Evolutionary conservation across 64 coral and sea anemone species (phyloP), one percentile per base, ranked within the genome.

Genomic region (Stylophora pistillata): DNA sequence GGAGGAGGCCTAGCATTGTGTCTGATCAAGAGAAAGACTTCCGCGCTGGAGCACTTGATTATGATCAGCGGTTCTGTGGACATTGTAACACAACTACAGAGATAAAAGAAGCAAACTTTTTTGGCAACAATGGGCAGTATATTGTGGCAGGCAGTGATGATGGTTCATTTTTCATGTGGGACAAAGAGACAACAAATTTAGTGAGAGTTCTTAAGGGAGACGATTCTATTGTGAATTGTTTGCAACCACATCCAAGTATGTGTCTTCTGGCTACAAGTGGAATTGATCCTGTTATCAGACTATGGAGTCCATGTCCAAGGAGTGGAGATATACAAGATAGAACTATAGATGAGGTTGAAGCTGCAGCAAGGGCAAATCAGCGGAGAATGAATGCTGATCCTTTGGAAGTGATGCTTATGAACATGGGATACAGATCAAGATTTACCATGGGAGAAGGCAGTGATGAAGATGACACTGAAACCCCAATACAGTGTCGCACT

Each of bases 81-180:
- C 97, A 99, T 57, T 99, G 97, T 84, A 99, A 99, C 74, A 99
- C 97, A 1, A 99, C 97, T 10, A 99, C 97, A 28, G 97, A 99
- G 37, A 99, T 99, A 30, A 99, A 99, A 83, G 97, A 99, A 85
- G 93, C 93, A 4, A 99, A 99, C 75, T 99, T 99, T 62, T 95
- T 99, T 88, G 97, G 97, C 15, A 82, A 69, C 82, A 92, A 99
- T 68, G 97, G 97, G 65, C 93, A 99, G 58, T 99, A 93, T 73
- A 84, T 99, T 59, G 93, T 99, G 69, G 97, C 97, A 14, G 97
- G 97, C 58, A 99, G 97, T 82, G 97, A 99, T 21, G 97, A 99
- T 88, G 97, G 97, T 18, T 99, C 97, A 4, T 99, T 95, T 58
- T 99, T 99, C 74, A 60, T 99, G 52, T 99, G 97, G 97, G 85